Evolutionary conservation across 2,888 invertebrate genomes (phyloP).

Genomic region (Drosophila silvestris): DNA sequence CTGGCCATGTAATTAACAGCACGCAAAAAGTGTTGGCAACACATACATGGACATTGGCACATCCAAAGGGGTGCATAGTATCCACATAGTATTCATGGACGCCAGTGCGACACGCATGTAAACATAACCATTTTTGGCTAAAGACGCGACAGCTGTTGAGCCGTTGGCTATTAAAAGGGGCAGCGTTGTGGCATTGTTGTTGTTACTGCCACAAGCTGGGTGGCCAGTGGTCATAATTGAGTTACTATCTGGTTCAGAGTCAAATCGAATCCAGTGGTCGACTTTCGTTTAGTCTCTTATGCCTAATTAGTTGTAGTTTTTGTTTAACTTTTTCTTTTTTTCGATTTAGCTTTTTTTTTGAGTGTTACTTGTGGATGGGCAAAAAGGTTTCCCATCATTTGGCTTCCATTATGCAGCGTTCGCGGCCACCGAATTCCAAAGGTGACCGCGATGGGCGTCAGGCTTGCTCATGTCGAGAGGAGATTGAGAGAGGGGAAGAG

Average conservation of each 20-base stretch:
- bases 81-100: slow-evolving; percentile 42
- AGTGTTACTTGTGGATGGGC: slow-evolving; percentile 42
- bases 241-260: slow-evolving; percentile 75
- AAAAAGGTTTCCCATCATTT: slow-evolving; percentile 82
- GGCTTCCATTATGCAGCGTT: slow-evolving; percentile 78
- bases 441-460: slow-evolving; percentile 65
- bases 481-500: background rate
- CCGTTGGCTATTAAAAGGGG: slow-evolving; percentile 1
- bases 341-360: slow-evolving; percentile 9
- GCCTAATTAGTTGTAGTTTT: slow-evolving; percentile 73
- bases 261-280: slow-evolving; percentile 68
- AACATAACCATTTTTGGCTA: slow-evolving; percentile 80
- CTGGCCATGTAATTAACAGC: slow-evolving; percentile 78
- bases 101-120: slow-evolving; percentile 76
- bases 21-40: slow-evolving; percentile 79
- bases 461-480: slow-evolving; percentile 25
- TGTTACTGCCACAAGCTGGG: slow-evolving; percentile 51
- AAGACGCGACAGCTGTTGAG: slow-evolving; percentile 74
- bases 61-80: slow-evolving; percentile 45
- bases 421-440: slow-evolving; percentile 81
- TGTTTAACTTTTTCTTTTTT: slow-evolving; percentile 23
- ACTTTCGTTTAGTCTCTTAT: slow-evolving; percentile 69
- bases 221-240: slow-evolving; percentile 75
- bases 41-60: slow-evolving; percentile 72
- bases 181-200: background rate